Evolutionary conservation across 2,888 invertebrate species (phyloP), one percentile per base, ranked within the genome.

Genomic region (Watsonalla binaria): DNA sequence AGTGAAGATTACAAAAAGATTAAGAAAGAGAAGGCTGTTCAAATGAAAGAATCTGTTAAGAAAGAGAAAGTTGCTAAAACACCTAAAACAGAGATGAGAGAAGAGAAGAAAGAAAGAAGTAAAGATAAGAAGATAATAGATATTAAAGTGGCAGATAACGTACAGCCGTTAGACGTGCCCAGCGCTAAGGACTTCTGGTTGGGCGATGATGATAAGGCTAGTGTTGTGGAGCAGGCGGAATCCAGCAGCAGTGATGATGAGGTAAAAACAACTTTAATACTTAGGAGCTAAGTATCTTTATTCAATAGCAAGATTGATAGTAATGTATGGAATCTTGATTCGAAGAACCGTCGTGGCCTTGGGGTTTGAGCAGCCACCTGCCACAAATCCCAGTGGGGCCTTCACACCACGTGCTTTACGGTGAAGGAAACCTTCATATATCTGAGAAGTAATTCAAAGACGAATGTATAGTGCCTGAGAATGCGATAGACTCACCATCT

Each of bases 211-310:
- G 73, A 73, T 0, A 58, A 50, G 8, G 9, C 60, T 0, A 68
- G 68, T 46, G 63, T 56, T 2, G 67, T 59, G 0, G 59, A 64
- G 15, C 72, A 74, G 11, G 80, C 80, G 0, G 78, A 78, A 0
- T 78, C 80, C 0, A 88, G 85, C 51, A 86, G 84, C 52, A 86
- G 89, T 52, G 90, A 86, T 14, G 90, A 90, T 47, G 90, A 90
- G 81, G 90, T 90, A 55, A 57, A 24, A 24, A 24, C 24, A 24
- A 24, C 24, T 24, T 24, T 24, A 24, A 2, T 24, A 24, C 24
- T 2, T 24, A 24, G 24, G 4, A 24, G 4, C 4, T 24, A 24
- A 24, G 24, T 24, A 24, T 24, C 24, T 24, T 24, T 24, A 24
- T 24, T 24, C 24, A 24, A 24, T 4, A 24, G 24, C 24, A 4